Conservation (phyloP, 2,888 invertebrate genomes). For the Hydropsyche betteni region DNA sequence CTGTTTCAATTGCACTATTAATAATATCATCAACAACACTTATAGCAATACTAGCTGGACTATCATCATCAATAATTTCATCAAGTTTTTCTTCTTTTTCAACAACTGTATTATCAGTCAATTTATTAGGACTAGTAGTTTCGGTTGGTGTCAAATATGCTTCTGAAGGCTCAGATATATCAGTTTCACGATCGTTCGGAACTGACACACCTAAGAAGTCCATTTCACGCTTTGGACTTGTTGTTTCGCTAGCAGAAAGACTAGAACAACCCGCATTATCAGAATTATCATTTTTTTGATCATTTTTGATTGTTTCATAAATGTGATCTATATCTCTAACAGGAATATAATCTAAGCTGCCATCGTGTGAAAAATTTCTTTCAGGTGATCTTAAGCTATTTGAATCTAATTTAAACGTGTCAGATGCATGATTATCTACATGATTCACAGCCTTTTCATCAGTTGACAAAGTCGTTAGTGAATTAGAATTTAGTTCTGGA, state of each 20-base stretch:
- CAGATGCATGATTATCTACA: slow-evolving; percentile 44
- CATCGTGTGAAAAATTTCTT: slow-evolving; percentile 57
- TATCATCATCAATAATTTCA: slow-evolving; percentile 53
- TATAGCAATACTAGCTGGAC: slow-evolving; percentile 57
- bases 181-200: slow-evolving; percentile 67
- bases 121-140: slow-evolving; percentile 65
- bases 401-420: slow-evolving; percentile 37
- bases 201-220: slow-evolving; percentile 57
- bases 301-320: slow-evolving; percentile 57
- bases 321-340: slow-evolving; percentile 62
- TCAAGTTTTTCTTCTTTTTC: slow-evolving; percentile 60
- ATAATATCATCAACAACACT: slow-evolving; percentile 65
- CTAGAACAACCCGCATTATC: slow-evolving; percentile 65
- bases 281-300: slow-evolving; percentile 59
- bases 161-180: slow-evolving; percentile 75
- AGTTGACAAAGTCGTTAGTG: slow-evolving; percentile 46
- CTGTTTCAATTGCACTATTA: slow-evolving; percentile 62
- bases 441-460: slow-evolving; percentile 56
- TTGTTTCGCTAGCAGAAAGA: slow-evolving; percentile 63
- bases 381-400: slow-evolving; percentile 40
- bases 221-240: slow-evolving; percentile 63
- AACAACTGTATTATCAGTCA: slow-evolving; percentile 56
- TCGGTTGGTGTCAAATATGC: slow-evolving; percentile 75
- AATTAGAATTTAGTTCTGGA: slow-evolving; percentile 50
- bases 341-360: slow-evolving; percentile 65